Evolutionary conservation across 1,140 invertebrate species (phyloP), one percentile per base, ranked within the genome.

Genomic region (Varroa destructor): DNA sequence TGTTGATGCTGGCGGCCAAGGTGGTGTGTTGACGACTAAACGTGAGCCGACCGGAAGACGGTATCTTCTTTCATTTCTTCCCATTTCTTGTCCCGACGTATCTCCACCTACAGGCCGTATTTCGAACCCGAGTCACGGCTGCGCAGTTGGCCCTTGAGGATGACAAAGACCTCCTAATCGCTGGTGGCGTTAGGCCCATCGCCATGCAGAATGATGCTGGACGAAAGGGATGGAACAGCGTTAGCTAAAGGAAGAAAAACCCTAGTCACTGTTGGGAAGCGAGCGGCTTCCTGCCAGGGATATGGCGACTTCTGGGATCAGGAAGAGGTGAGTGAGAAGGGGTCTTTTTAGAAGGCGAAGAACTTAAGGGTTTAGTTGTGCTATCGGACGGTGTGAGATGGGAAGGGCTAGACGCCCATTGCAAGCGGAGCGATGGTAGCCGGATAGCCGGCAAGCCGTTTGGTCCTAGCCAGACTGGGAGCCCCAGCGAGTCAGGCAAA

Each of bases 111-210:
- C 40, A 67, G 40, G 14, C 61, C 61, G 61, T 46, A 67, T 67
- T 46, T 67, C 61, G 61, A 67, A 67, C 14, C 61, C 61, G 40
- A 40, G 61, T 67, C 61, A 67, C 61, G 61, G 61, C 14, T 67
- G 12, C 36, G 46, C 61, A 67, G 61, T 67, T 67, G 61, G 61
- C 46, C 61, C 37, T 67, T 40, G 61, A 40, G 61, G 46, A 67
- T 67, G 61, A 67, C 61, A 67, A 67, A 67, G 61, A 67, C 61
- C 37, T n/a, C 61, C 61, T 67, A 67, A 67, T 67, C 61, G 61
- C 61, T 67, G 37, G 46, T 14, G 61, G 61, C 61, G 61, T 37
- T 67, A 40, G 12, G 61, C 61, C 40, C 61, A 5, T 40, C 61
- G 46, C 46, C 46, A 51, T 8, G 8, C 46, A 51, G 46, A 51